These are phyloP conservation scores for Notiomystis cincta DNA, from an alignment of 2,113 vertebrate genomes.

Conservation along the genomic window DNA sequence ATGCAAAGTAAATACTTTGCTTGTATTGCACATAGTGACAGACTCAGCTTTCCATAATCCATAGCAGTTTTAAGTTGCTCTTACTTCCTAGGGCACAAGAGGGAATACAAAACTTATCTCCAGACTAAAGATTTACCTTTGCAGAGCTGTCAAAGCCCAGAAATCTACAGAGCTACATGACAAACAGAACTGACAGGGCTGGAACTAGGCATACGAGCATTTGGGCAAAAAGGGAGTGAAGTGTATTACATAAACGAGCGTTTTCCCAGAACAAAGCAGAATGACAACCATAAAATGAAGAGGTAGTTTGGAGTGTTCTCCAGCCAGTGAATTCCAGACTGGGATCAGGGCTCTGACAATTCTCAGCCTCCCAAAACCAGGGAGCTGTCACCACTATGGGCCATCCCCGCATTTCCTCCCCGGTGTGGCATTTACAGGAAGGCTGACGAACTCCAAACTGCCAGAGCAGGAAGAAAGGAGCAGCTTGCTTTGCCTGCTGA, in stretches of 20 bases:
- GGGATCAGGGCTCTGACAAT: neutral
- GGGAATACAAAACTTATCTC: neutral
- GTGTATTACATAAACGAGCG: neutral
- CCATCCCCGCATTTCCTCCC: neutral
- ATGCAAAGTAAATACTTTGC: neutral
- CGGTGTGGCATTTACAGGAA: neutral
- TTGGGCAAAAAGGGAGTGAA: neutral
- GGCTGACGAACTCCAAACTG: neutral
- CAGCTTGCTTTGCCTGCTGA: neutral
- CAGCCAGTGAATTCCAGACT: neutral
- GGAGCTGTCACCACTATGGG: neutral
- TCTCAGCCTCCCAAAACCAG: neutral
- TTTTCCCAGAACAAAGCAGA: neutral
- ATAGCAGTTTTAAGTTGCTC: neutral
- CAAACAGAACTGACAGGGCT: neutral
- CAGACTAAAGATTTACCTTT: neutral
- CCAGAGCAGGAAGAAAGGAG: neutral
- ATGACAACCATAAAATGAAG: neutral
- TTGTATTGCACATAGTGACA: neutral
- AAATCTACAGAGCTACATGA: neutral
- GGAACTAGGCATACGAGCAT: rapidly evolving
- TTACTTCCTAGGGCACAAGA: neutral
- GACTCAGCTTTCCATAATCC: neutral
- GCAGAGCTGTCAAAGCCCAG: neutral
- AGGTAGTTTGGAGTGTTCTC: neutral